Percentiles rank a stretch among this genome's conserved stretches.
phyloP scores from a whole-genome alignment of 2,797 vertebrate genomes.

The Cichlasoma orientale region DNA sequence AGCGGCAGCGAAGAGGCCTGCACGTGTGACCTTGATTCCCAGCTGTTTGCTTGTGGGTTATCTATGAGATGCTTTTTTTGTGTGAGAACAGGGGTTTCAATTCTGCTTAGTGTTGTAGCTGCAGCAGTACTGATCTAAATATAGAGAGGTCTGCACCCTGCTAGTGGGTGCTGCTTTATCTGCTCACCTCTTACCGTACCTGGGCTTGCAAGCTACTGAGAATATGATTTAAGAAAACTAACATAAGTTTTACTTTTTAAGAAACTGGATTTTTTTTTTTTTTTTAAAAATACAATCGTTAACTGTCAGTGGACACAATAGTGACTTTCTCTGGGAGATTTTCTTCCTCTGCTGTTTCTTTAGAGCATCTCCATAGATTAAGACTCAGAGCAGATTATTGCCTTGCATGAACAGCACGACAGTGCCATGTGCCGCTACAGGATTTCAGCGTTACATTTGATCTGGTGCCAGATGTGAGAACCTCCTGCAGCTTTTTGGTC shows the following conservation, averaged over 20 bases:
- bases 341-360: neutral
- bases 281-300: neutral
- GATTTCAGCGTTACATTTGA: conserved; percentile 43
- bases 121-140: conserved; percentile 76
- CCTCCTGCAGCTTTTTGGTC: conserved; percentile 46
- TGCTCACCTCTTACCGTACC: conserved; percentile 51
- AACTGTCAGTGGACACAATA: neutral
- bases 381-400: conserved; percentile 17
- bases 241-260: neutral
- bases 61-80: conserved; percentile 46
- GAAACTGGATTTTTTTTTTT: neutral
- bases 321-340: neutral
- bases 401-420: neutral
- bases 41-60: conserved; percentile 51
- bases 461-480: conserved; percentile 44
- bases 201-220: conserved; percentile 21
- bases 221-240: neutral
- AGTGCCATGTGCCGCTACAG: conserved; percentile 13
- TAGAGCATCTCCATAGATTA: neutral
- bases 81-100: conserved; percentile 63
- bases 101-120: conserved; percentile 69
- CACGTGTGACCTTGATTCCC: conserved; percentile 56
- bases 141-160: conserved; percentile 73
- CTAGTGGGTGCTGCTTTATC: conserved; percentile 54
- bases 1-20: conserved; percentile 3